These are phyloP conservation scores for Azorinus chamasolen DNA, from an alignment of 2,888 invertebrate species.

Conservation along the genomic window DNA sequence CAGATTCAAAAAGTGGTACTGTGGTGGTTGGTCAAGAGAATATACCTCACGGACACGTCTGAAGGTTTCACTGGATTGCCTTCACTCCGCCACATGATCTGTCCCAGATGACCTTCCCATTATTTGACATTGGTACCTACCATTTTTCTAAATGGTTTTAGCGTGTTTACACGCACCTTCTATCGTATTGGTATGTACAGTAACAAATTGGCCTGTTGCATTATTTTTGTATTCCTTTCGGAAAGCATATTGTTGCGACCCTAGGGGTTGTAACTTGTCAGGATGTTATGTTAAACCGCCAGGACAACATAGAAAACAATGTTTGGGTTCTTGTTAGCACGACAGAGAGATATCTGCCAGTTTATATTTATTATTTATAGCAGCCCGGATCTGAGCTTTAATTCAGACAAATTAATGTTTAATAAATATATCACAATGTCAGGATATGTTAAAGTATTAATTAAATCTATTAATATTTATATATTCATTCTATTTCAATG, in stretches of 20 bases:
- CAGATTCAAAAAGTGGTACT: slow-evolving; percentile 14
- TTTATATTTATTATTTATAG: too few relatives aligned
- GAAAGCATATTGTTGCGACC: neutral
- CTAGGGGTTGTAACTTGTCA: too few relatives aligned
- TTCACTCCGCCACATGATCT: slow-evolving; percentile 2
- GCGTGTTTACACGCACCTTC: slow-evolving; percentile 22
- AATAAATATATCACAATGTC: too few relatives aligned
- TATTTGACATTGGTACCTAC: neutral
- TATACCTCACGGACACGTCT: neutral
- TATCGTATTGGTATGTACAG: slow-evolving; percentile 16
- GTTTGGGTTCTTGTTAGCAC: neutral
- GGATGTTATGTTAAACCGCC: too few relatives aligned
- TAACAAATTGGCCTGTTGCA: neutral
- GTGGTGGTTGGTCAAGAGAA: neutral
- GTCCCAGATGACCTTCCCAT: slow-evolving; percentile 5
- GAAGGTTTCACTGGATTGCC: neutral
- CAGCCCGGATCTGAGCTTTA: too few relatives aligned
- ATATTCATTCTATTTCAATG: too few relatives aligned
- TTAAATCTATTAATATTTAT: too few relatives aligned
- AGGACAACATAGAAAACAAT: too few relatives aligned
- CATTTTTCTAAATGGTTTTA: slow-evolving; percentile 9
- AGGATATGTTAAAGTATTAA: neutral
- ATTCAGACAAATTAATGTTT: too few relatives aligned
- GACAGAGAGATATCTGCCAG: too few relatives aligned
- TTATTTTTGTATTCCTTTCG: neutral